Evolutionary conservation across 2,113 vertebrate species (phyloP), one percentile per base, ranked within the genome.

Genomic region (Ophthalmotilapia sp.): DNA sequence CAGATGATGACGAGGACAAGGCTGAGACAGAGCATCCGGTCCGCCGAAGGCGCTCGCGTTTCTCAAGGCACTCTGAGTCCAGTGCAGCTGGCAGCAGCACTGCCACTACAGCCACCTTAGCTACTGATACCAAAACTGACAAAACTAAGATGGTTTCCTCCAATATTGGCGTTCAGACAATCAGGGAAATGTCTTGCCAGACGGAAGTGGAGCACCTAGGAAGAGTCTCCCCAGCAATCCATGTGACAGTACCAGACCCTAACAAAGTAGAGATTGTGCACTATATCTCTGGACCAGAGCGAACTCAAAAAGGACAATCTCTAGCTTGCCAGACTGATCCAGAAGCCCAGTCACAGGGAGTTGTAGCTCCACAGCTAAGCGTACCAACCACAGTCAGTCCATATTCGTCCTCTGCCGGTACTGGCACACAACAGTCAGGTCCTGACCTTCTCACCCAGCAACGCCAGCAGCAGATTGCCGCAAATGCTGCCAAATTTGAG

Each of bases 241-340:
- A 98, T 77, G 98, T 99, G 86, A 98, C 98, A 9, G 95, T 97
- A 11, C 96, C 97, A 0, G 99, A 99, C 84, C 95, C 96, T 15
- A 98, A 97, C 60, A 98, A 97, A 88, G 98, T 99, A 83, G 98
- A 99, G 93, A 99, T 99, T 0, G 86, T 99, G 55, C 97, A 97
- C 90, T 99, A 99, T 92, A 99, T 99, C 87, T 99, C 99, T 0
- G 99, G 98, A 7, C 98, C 99, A 0, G 99, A 99, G 95, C 97
- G 98, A 92, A 99, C 98, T 0, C 96, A 97, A 60, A 97, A 96
- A 5, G 98, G 99, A 0, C 98, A 99, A 93, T 99, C 98, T 89
- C 91, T 99, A 80, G 98, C 97, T 80, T 99, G 99, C 91, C 99
- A 99, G 94, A 99, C 99, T 0, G 99, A 99, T 85, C 97, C 96